Evolutionary conservation across 2,797 vertebrate species (phyloP), one percentile per base, ranked within the genome.

Genomic region (Eulemur rubriventer): DNA sequence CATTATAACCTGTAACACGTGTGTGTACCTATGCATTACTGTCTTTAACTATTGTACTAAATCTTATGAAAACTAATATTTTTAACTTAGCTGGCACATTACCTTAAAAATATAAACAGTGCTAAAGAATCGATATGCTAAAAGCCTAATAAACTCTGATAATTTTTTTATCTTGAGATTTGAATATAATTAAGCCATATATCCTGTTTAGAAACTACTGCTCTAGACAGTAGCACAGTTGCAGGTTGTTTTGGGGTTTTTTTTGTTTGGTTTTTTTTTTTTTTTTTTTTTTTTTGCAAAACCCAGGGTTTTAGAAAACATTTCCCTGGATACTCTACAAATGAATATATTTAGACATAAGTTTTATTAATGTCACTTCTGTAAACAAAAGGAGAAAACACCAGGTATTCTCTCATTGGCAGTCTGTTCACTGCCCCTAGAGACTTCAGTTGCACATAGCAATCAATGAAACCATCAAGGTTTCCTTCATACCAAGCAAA

Each of bases 91-190:
- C 43, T 86, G 48, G 41, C 41, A 65, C 14, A 14, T 70, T 79
- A 55, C n/a, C 41, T 95, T 81, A 73, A 91, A 84, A 92, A 67
- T 83, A 38, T 20, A 92, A 96, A 70, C 6, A 28, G 30, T 75
- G 50, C 43, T 78, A 6, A 93, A 52, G 78, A 87, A 90, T 75
- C 41, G 7, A 14, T 41, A 24, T 38, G 24, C 72, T 78, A 30
- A 69, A 95, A 82, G 38, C 28, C 57, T 48, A 63, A 89, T 78
- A 55, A 43, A 81, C 67, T 93, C n/a, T 41, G 55, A 52, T 18
- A 6, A 7, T 52, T 72, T 59, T 46, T 59, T 55, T 12, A 41
- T 65, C 30, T 96, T 20, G 22, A 38, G n/a, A 38, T 91, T 89
- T 88, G 35, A 63, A 17, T 91, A 69, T 86, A 86, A 84, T 87